phyloP scores from a whole-genome alignment of 2,797 vertebrate species.

The Chrosomus eos region DNA sequence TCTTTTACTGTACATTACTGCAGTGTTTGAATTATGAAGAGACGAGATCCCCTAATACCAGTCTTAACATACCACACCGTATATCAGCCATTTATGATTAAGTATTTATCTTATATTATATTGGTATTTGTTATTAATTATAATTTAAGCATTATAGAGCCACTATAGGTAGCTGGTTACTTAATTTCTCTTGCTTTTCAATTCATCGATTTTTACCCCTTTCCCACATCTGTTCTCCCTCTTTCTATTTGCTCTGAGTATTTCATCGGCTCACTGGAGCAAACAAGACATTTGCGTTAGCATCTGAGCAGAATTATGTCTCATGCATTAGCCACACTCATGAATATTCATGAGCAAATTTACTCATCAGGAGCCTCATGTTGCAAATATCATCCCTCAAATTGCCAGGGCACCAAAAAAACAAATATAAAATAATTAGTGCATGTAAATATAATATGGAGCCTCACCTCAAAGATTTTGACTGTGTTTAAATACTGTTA shows the following conservation, averaged over 20 bases:
- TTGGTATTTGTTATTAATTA: not conserved
- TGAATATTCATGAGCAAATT: constrained; percentile 60
- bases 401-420: constrained; percentile 47
- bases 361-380: constrained; percentile 40
- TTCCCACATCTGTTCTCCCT: constrained; percentile 13
- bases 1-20: not conserved
- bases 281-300: constrained; percentile 46
- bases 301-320: constrained; percentile 49
- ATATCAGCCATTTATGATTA: not conserved
- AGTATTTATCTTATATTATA: not conserved
- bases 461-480: constrained; percentile 4
- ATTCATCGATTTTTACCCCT: not conserved
- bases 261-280: not conserved
- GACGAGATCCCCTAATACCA: not conserved
- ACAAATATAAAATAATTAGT: constrained; percentile 48
- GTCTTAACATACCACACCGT: not conserved
- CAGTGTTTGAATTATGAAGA: not conserved
- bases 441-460: constrained; percentile 40
- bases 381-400: constrained; percentile 54
- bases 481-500: not conserved
- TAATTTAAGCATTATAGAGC: not conserved
- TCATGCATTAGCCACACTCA: constrained; percentile 43
- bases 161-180: not conserved
- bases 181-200: not conserved
- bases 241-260: not conserved